Conservation (phyloP, 23 tunicate genomes). For the Diplosoma virens region DNA sequence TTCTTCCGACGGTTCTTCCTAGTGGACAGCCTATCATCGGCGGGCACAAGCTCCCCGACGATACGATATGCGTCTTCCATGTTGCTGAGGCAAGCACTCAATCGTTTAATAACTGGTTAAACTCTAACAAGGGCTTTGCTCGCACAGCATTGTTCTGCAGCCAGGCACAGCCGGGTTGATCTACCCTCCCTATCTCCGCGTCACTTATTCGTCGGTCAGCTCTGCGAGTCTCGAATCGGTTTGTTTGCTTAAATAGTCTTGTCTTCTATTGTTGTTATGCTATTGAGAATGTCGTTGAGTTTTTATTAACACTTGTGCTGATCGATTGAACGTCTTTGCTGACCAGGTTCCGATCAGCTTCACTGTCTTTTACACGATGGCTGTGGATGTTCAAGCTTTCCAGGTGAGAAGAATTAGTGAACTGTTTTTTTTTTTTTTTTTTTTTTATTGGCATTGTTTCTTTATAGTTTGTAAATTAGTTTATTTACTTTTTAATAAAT, state of each 20-base stretch:
- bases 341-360: not conserved
- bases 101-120: no score
- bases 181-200: conserved; percentile 26
- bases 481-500: no score
- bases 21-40: conserved; percentile 25
- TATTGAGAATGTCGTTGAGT: not conserved
- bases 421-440: not conserved
- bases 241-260: not conserved
- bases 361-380: not conserved
- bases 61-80: not conserved
- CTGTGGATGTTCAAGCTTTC: not conserved
- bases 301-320: no score
- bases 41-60: no score
- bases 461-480: no score
- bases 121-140: no score
- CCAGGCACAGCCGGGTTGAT: conserved; percentile 16
- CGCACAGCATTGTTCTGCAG: conserved; percentile 12
- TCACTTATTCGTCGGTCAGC: conserved; percentile 3
- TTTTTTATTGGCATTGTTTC: no score
- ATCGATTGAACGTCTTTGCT: not conserved
- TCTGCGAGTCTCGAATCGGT: not conserved
- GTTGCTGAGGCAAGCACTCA: not conserved
- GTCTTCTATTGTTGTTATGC: not conserved
- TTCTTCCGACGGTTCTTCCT: conserved; percentile 43
- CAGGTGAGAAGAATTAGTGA: not conserved